Evolutionary conservation across 2,113 vertebrate genomes (phyloP), one percentile per base, ranked within the genome.

Genomic region (Pelmatolapia mariae): DNA sequence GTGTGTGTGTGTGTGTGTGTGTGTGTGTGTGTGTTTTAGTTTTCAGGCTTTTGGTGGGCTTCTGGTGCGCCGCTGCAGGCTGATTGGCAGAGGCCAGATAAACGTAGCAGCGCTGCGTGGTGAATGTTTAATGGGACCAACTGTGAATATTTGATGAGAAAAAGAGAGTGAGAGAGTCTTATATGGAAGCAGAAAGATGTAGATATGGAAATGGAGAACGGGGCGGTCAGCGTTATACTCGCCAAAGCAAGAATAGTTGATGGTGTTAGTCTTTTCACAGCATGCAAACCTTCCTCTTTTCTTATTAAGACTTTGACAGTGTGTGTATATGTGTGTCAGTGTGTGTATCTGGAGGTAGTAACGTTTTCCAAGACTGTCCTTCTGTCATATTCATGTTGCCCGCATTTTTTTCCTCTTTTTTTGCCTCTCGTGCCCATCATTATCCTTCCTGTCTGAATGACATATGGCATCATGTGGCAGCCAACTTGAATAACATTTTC

Each of bases 81-180:
- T 91, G 92, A 92, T 94, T 96, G 95, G 95, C 47, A 61, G 83
- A 95, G 91, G 93, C 88, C 84, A 90, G 94, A 94, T 94, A 94
- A 95, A 95, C 87, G 90, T 93, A 91, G 91, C 93, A 87, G 91
- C 36, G 76, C 93, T 86, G 94, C 24, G 52, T 52, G 68, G 94
- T 96, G 95, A 96, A 96, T 96, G 93, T 96, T 96, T 96, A 95
- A 96, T 96, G 92, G 93, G 87, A 93, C 91, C 92, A 94, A 95
- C 94, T 93, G 95, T 96, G 95, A 96, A 96, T 96, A 94, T 96
- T 96, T 96, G 89, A 96, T 96, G 94, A 89, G 82, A 53, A 57
- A 22, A 89, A 83, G 85, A 89, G 85, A 85, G 73, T 18, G 82
- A 86, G 79, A 24, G 93, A 88, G 84, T 88, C 82, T 36, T 79